Evolutionary conservation across 2,888 invertebrate genomes (phyloP).

Genomic region (Polymixis lichenea): DNA sequence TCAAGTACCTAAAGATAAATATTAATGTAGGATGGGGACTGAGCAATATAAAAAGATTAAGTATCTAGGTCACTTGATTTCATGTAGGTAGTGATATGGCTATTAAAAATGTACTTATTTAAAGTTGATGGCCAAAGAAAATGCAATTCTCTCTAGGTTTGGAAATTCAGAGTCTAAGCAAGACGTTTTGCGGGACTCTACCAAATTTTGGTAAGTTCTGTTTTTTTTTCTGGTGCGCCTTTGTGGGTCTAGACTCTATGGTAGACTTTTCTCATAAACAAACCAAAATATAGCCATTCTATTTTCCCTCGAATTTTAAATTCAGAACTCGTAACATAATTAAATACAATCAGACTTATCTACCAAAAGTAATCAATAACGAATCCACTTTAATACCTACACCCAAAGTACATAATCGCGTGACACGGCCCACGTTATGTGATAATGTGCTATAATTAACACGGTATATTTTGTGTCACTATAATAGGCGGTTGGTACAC

Average conservation of each 20-base stretch:
- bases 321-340: background rate
- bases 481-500: slow-evolving; percentile 36
- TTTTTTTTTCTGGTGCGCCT: background rate
- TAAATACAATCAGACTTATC: slow-evolving; percentile 1
- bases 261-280: too few relatives aligned
- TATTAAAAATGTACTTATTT: too few relatives aligned
- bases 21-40: too few relatives aligned
- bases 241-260: background rate
- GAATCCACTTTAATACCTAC: slow-evolving; percentile 33
- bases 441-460: slow-evolving; percentile 75
- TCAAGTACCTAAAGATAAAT: too few relatives aligned
- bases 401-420: slow-evolving; percentile 67
- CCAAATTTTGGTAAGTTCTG: background rate
- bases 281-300: background rate
- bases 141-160: too few relatives aligned
- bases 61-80: too few relatives aligned
- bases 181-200: background rate
- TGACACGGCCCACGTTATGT: slow-evolving; percentile 69
- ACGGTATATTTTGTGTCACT: slow-evolving; percentile 55
- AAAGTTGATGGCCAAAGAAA: too few relatives aligned
- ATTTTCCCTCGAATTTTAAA: background rate
- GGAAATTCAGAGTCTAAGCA: too few relatives aligned
- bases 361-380: slow-evolving; percentile 14
- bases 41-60: too few relatives aligned
- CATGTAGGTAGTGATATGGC: too few relatives aligned